These are phyloP conservation scores for Drosophila buzzatii DNA, from an alignment of 2,888 invertebrate species.

Conservation along the genomic window DNA sequence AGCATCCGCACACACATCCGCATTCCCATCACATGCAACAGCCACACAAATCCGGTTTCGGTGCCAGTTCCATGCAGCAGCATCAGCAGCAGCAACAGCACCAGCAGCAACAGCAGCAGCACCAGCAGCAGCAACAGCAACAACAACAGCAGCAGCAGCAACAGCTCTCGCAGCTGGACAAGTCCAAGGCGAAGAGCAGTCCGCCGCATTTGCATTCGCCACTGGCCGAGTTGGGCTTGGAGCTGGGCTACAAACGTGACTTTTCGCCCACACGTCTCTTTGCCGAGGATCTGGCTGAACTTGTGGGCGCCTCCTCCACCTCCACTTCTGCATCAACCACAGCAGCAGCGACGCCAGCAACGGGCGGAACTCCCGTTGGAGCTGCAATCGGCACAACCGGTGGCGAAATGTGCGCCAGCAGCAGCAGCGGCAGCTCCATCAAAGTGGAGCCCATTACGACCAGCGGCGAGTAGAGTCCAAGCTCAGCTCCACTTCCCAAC, in stretches of 20 bases:
- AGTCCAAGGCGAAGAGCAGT: constrained; percentile 84
- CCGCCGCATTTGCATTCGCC: constrained; percentile 87
- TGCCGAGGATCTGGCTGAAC: constrained; percentile 88
- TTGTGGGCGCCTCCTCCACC: constrained; percentile 78
- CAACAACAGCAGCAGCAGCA: constrained; percentile 53
- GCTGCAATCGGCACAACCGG: background rate
- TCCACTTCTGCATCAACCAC: constrained; percentile 41
- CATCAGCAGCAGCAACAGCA: constrained; percentile 45
- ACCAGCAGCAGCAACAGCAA: constrained; percentile 46
- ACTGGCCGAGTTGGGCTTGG: constrained; percentile 87
- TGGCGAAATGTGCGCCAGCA: constrained; percentile 82
- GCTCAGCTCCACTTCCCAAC: constrained; percentile 5
- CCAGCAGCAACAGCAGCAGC: constrained; percentile 31
- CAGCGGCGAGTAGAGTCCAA: constrained; percentile 72
- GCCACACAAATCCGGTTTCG: constrained; percentile 71
- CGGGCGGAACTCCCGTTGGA: constrained; percentile 4
- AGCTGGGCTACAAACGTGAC: constrained; percentile 87
- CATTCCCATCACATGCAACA: constrained; percentile 55
- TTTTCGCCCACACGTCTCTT: constrained; percentile 88
- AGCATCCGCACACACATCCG: constrained; percentile 41
- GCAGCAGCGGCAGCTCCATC: constrained; percentile 87
- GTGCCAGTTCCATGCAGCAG: constrained; percentile 72
- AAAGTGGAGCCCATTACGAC: constrained; percentile 90
- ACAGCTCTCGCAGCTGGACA: constrained; percentile 41
- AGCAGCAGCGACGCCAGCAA: constrained; percentile 18